These are phyloP conservation scores for Myripristis jacobus DNA, from an alignment of 2,797 vertebrate species.

Conservation along the genomic window DNA sequence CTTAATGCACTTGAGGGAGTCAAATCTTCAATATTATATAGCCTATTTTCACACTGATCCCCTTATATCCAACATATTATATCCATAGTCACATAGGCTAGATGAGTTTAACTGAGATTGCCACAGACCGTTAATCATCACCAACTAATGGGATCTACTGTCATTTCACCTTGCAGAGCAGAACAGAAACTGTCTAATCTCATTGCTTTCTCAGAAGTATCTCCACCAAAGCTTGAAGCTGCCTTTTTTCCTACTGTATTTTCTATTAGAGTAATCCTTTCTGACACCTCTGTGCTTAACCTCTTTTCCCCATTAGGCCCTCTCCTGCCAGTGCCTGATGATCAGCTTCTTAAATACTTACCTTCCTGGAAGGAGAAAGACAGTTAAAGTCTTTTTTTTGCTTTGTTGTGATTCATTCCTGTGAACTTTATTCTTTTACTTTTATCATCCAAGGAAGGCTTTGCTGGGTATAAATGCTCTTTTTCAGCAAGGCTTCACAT, in stretches of 20 bases:
- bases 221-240: conserved; percentile 59
- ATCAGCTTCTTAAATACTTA: conserved; percentile 58
- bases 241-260: conserved; percentile 56
- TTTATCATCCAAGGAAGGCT: background rate
- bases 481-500: background rate
- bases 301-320: conserved; percentile 69
- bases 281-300: conserved; percentile 71
- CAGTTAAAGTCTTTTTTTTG: conserved; percentile 25
- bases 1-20: conserved; percentile 24
- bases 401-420: conserved; percentile 29
- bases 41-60: conserved; percentile 52
- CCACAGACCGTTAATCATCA: conserved; percentile 66
- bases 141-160: conserved; percentile 70
- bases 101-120: conserved; percentile 64
- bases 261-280: conserved; percentile 73
- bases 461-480: background rate
- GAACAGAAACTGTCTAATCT: conserved; percentile 73
- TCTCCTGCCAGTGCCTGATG: conserved; percentile 51
- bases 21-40: conserved; percentile 36
- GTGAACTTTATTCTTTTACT: conserved; percentile 4
- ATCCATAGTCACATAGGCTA: conserved; percentile 30
- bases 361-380: conserved; percentile 48
- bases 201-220: conserved; percentile 58
- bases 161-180: conserved; percentile 70
- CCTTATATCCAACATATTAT: conserved; percentile 36